Percentiles rank a stretch among this genome's conserved stretches.
Evolutionary conservation across 2,113 vertebrate genomes (phyloP).

Genomic region (Cyphomyrus plagiostoma): DNA sequence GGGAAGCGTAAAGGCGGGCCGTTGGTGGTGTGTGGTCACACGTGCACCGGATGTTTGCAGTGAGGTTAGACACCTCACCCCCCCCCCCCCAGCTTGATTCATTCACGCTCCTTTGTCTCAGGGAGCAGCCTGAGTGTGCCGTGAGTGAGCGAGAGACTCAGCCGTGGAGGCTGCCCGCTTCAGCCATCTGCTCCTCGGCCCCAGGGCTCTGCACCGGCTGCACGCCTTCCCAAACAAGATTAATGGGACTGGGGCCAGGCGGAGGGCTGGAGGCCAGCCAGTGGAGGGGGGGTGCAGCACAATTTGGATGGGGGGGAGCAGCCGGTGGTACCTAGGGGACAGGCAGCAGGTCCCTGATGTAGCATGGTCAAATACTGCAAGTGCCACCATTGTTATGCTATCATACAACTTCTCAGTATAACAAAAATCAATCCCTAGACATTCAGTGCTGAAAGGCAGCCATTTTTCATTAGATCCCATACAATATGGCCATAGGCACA

Average conservation of each 20-base stretch:
- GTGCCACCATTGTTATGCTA: background rate
- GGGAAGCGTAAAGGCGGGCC: background rate
- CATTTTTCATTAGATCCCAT: background rate
- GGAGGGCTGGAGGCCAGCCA: background rate
- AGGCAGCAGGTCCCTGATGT: conserved; percentile 4
- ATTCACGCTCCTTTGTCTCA: conserved; percentile 9
- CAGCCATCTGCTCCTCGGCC: conserved; percentile 39
- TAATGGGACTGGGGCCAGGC: conserved; percentile 22
- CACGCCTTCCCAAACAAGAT: conserved; percentile 23
- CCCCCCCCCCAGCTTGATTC: background rate
- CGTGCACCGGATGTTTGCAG: background rate
- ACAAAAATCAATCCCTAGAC: background rate
- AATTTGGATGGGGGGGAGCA: background rate
- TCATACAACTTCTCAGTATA: background rate
- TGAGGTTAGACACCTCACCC: background rate
- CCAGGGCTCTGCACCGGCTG: conserved; percentile 20
- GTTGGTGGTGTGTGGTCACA: background rate
- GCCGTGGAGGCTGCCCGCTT: background rate
- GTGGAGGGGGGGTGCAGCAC: background rate
- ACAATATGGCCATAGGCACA: background rate
- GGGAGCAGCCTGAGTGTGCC: background rate
- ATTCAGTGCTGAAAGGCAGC: background rate
- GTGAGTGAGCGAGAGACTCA: background rate
- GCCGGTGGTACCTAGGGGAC: background rate
- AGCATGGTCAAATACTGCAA: background rate